These are phyloP conservation scores for Heterotilapia buettikoferi DNA, from an alignment of 2,113 vertebrate species.

Conservation along the genomic window DNA sequence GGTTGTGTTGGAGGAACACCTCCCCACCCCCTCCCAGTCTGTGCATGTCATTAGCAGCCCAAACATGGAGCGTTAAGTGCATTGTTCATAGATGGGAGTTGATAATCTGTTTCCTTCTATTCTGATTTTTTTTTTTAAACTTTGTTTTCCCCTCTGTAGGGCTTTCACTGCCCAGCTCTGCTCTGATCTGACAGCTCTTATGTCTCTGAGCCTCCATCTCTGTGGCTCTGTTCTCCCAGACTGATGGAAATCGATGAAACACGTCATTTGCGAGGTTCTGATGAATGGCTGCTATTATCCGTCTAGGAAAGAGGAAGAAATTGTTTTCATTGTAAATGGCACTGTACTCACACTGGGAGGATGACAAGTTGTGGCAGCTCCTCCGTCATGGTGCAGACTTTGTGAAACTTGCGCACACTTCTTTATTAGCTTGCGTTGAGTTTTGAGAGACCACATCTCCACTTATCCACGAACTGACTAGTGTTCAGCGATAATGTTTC, in stretches of 20 bases:
- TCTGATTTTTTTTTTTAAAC: not conserved
- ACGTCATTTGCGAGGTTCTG: not conserved
- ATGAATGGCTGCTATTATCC: slow-evolving; percentile 43
- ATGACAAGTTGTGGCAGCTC: not conserved
- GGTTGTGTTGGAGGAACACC: slow-evolving; percentile 48
- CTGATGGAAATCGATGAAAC: slow-evolving; percentile 35
- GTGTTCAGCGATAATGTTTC: not conserved
- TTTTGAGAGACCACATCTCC: not conserved
- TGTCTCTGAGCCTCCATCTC: not conserved
- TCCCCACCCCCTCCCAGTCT: slow-evolving; percentile 28
- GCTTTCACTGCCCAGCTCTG: not conserved
- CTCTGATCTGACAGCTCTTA: not conserved
- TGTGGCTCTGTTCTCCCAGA: not conserved
- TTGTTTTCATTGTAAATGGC: slow-evolving; percentile 4
- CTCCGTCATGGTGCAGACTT: not conserved
- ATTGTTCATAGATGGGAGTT: slow-evolving; percentile 35
- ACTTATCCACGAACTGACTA: not conserved
- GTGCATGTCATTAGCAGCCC: slow-evolving; percentile 48
- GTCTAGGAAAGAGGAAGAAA: slow-evolving; percentile 6
- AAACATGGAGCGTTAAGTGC: slow-evolving; percentile 35
- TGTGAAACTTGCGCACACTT: not conserved
- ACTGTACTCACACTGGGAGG: not conserved
- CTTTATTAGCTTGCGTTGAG: not conserved
- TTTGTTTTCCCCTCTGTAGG: not conserved
- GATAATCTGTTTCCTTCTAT: slow-evolving; percentile 43